Percentiles rank a stretch among this genome's conserved stretches.
These are phyloP conservation scores for Paedocypris micromegethes DNA, from an alignment of 2,797 vertebrate species.

Conservation along the genomic window DNA sequence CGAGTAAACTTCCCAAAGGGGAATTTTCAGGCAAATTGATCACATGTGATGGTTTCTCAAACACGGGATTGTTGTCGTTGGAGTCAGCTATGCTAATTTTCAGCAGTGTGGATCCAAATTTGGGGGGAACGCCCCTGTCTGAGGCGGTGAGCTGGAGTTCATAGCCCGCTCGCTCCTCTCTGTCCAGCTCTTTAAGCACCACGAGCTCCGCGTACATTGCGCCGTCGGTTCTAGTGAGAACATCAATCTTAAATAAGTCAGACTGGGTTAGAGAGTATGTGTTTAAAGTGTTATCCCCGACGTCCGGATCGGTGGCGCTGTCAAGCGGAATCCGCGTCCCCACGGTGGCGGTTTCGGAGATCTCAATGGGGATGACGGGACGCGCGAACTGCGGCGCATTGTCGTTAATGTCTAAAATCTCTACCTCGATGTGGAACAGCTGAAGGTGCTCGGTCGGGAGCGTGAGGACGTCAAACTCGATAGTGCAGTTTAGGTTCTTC, in stretches of 20 bases:
- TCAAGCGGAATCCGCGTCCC: slow-evolving; percentile 93
- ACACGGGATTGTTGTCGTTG: slow-evolving; percentile 92
- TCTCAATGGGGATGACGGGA: slow-evolving; percentile 86
- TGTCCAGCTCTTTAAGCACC: slow-evolving; percentile 85
- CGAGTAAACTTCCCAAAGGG: slow-evolving; percentile 80
- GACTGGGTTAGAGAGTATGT: slow-evolving; percentile 85
- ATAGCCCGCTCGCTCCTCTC: slow-evolving; percentile 81
- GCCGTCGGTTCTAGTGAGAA: slow-evolving; percentile 86
- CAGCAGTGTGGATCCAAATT: slow-evolving; percentile 83
- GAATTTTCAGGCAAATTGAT: slow-evolving; percentile 85
- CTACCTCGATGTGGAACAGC: slow-evolving; percentile 90
- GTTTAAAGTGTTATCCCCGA: slow-evolving; percentile 89
- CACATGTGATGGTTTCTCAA: slow-evolving; percentile 82
- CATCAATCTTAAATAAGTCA: slow-evolving; percentile 84
- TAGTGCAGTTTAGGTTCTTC: slow-evolving; percentile 90
- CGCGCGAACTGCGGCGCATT: slow-evolving; percentile 91
- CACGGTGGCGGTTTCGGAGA: slow-evolving; percentile 89
- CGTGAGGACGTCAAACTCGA: slow-evolving; percentile 93
- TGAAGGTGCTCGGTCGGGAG: slow-evolving; percentile 93
- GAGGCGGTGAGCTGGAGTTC: slow-evolving; percentile 90
- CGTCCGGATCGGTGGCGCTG: slow-evolving; percentile 90
- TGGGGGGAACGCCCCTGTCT: slow-evolving; percentile 86
- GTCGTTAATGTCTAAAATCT: slow-evolving; percentile 95
- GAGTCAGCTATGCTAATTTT: slow-evolving; percentile 90
- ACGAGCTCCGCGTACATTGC: slow-evolving; percentile 91